Evolutionary conservation across 2,888 invertebrate species (phyloP).

Genomic region (Cantharis rufa): DNA sequence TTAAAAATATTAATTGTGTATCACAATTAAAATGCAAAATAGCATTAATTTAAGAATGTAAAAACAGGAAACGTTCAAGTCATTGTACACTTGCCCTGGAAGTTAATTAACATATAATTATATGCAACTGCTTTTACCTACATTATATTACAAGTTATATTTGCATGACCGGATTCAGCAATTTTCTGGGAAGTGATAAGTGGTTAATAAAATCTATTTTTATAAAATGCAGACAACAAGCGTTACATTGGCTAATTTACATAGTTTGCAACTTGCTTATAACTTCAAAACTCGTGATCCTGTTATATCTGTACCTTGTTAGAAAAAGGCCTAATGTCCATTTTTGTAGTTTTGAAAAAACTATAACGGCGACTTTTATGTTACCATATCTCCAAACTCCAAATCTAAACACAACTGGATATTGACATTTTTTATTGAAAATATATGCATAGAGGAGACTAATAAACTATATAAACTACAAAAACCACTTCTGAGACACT

Average conservation of each 20-base stretch:
- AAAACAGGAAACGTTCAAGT: background rate
- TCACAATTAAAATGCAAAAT: background rate
- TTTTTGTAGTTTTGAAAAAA: too few relatives aligned
- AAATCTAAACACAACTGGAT: too few relatives aligned
- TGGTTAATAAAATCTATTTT: background rate
- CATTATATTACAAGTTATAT: background rate
- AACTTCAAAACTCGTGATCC: background rate
- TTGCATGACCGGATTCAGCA: background rate
- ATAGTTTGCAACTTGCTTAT: background rate
- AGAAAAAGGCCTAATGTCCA: too few relatives aligned
- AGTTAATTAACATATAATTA: background rate
- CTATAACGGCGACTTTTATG: too few relatives aligned
- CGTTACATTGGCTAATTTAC: background rate
- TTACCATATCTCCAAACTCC: too few relatives aligned
- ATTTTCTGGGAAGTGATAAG: background rate
- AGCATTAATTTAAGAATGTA: background rate
- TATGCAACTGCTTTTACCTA: background rate
- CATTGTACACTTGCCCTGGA: background rate
- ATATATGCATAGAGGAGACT: too few relatives aligned
- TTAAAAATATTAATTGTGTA: background rate
- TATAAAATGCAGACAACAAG: background rate
- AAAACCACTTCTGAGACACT: too few relatives aligned
- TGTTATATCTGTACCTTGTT: too few relatives aligned
- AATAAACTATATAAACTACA: too few relatives aligned
- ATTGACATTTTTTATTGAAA: too few relatives aligned